phyloP scores from a whole-genome alignment of 2,888 invertebrate species.

The Tetramorium bicarinatum region DNA sequence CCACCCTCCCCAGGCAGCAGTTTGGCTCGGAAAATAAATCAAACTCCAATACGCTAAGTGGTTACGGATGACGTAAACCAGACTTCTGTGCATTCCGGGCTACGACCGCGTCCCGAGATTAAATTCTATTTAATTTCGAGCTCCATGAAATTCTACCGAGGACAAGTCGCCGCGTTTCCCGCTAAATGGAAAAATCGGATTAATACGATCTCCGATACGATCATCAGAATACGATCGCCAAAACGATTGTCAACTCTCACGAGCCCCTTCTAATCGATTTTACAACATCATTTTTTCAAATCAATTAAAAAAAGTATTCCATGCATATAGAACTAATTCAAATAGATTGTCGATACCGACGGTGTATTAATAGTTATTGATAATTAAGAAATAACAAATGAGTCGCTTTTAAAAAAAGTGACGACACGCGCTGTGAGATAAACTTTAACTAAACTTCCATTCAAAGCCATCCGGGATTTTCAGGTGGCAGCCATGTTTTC shows the following conservation, averaged over 20 bases:
- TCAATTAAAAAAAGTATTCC: background rate
- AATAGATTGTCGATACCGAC: background rate
- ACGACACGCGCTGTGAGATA: background rate
- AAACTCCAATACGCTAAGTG: conserved; percentile 87
- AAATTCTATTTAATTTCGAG: conserved; percentile 85
- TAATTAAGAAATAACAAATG: background rate
- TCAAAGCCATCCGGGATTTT: conserved; percentile 71
- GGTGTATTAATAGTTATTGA: background rate
- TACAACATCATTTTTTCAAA: background rate
- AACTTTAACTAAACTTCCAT: conserved; percentile 35
- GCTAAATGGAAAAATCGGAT: conserved; percentile 65
- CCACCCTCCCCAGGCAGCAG: conserved; percentile 82
- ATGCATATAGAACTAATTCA: background rate
- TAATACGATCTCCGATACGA: conserved; percentile 48
- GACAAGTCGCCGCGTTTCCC: conserved; percentile 52
- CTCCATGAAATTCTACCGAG: conserved; percentile 69
- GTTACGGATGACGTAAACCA: conserved; percentile 85
- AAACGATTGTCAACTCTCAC: background rate
- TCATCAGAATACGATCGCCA: background rate
- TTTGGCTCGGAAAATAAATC: conserved; percentile 85
- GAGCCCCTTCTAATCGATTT: background rate
- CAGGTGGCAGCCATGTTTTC: conserved; percentile 84
- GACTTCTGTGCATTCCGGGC: conserved; percentile 73
- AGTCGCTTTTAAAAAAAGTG: background rate
- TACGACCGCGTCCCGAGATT: conserved; percentile 77